Conservation (phyloP, 2,888 invertebrate species). For the Kuschelorhynchus macadamiae region DNA sequence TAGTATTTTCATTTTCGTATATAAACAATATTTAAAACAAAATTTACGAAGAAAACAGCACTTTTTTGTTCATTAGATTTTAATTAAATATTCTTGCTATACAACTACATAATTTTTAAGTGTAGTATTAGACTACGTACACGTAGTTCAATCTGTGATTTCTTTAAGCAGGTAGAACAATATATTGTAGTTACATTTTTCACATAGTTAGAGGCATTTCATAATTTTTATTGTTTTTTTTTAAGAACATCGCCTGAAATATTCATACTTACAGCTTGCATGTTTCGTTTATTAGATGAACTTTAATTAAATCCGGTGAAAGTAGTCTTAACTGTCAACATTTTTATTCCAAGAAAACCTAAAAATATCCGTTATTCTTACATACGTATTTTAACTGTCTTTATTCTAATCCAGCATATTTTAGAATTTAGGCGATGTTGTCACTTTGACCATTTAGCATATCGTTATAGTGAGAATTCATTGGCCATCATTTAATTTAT, state of each 20-base stretch:
- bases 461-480: constrained; percentile 58
- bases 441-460: constrained; percentile 26
- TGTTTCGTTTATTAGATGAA: too few relatives aligned
- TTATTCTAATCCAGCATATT: too few relatives aligned
- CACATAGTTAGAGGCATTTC: constrained; percentile 44
- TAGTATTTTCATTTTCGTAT: too few relatives aligned
- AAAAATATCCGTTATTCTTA: not conserved
- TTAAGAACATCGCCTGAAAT: constrained; percentile 29
- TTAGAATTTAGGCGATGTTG: constrained; percentile 33
- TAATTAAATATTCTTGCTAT: not conserved
- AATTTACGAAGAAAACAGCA: too few relatives aligned
- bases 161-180: constrained; percentile 61
- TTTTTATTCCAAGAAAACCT: not conserved
- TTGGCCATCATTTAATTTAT: constrained; percentile 58
- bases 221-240: constrained; percentile 49
- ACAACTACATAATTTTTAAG: constrained; percentile 45
- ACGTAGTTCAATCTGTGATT: constrained; percentile 66
- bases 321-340: too few relatives aligned
- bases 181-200: constrained; percentile 47
- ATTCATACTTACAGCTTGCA: too few relatives aligned
- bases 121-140: constrained; percentile 56
- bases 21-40: too few relatives aligned
- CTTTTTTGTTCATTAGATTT: not conserved
- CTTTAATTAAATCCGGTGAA: too few relatives aligned
- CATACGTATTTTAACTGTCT: too few relatives aligned